Conservation (phyloP, 2,113 vertebrate species). For the Dipodomys merriami region DNA sequence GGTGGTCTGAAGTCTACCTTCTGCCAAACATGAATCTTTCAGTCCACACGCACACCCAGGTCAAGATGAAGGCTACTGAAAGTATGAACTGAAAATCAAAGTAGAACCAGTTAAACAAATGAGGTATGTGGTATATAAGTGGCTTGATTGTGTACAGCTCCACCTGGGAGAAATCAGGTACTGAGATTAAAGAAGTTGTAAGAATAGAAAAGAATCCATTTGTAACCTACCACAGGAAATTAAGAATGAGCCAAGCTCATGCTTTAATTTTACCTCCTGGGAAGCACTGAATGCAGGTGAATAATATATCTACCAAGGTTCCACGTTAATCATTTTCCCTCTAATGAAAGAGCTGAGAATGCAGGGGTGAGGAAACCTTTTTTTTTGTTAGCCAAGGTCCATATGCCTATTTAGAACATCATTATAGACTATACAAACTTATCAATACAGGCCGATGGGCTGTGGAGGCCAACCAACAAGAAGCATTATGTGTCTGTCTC, state of each 20-base stretch:
- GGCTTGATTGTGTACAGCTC: slow-evolving; percentile 43
- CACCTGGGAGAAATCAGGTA: slow-evolving; percentile 72
- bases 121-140: slow-evolving; percentile 41
- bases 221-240: slow-evolving; percentile 76
- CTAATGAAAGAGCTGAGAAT: slow-evolving; percentile 50
- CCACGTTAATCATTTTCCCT: neutral
- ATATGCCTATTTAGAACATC: too few relatives aligned
- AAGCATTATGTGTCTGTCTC: too few relatives aligned
- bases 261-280: slow-evolving; percentile 74
- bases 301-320: slow-evolving; percentile 68
- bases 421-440: too few relatives aligned
- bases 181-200: slow-evolving; percentile 73
- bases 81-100: slow-evolving; percentile 63
- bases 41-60: slow-evolving; percentile 49
- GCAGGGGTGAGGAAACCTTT: too few relatives aligned
- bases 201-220: slow-evolving; percentile 69
- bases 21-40: slow-evolving; percentile 49
- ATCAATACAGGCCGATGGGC: too few relatives aligned
- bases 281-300: slow-evolving; percentile 71
- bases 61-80: slow-evolving; percentile 66
- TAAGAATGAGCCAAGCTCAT: slow-evolving; percentile 68
- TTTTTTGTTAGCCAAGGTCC: too few relatives aligned
- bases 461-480: too few relatives aligned
- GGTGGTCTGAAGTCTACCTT: slow-evolving; percentile 55
- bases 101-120: slow-evolving; percentile 74